Evolutionary conservation across 1,140 invertebrate species (phyloP), one percentile per base, ranked within the genome.

Genomic region (Cyphomyrmex costatus): DNA sequence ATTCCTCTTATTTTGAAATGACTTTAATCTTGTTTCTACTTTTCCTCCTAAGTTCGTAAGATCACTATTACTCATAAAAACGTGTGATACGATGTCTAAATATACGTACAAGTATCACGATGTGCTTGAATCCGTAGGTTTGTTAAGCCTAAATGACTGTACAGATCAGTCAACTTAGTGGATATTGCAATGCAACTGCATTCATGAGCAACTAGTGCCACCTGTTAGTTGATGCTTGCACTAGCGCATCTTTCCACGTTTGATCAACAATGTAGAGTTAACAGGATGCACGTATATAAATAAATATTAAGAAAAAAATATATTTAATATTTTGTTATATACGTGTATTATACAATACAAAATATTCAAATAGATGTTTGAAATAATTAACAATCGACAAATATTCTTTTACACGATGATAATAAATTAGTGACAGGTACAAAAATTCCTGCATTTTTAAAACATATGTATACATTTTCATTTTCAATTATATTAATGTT

Each of bases 251-350:
- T 79, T 89, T 16, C 71, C 58, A 60, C 24, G 78, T 90, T 83
- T 84, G 85, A 90, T 90, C 88, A 90, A 89, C 85, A 90, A 90
- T 36, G 85, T 76, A 90, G 88, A 56, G 27, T 16, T 27, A 65
- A 36, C 27, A 46, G 10, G 33, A 49, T 58, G 8, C 27, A 24
- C 12, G 7, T 21, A 3, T 10, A 21, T 8, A 56, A 56, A 56
- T 53, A 5, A 1, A 61, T 63, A 49, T 46, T 16, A 2, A 51
- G 49, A 49, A 66, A 42, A 66, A 12, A 65, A 42, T 2, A 21
- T 14, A 42, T 14, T 33, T 51, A 56, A 24, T 68, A 68, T 46
- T 68, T 68, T 68, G 8, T n/a, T 16, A 30, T 42, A 19, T 61
- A 16, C 3, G 60, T 7, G 4, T 33, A 19, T 63, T 63, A 12